Conservation (phyloP, 2,113 vertebrate genomes). For the Xiphophorus couchianus region DNA sequence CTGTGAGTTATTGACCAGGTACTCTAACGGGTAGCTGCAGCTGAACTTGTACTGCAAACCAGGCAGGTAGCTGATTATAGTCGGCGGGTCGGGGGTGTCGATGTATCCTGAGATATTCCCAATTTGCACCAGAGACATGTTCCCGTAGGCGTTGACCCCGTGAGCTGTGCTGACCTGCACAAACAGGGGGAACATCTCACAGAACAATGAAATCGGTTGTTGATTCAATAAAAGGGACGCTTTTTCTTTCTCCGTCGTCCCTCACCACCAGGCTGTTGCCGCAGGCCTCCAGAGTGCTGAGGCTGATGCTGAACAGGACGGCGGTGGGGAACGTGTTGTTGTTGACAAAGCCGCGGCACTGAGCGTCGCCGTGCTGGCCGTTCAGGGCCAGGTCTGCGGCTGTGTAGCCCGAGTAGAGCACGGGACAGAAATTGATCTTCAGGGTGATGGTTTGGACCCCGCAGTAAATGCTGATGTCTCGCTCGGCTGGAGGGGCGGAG, state of each 20-base stretch:
- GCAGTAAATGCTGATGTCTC: constrained; percentile 94
- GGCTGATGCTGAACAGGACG: constrained; percentile 94
- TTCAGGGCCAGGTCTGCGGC: constrained; percentile 92
- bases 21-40: constrained; percentile 96
- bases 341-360: constrained; percentile 94
- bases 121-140: constrained; percentile 92
- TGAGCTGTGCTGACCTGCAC: constrained; percentile 89
- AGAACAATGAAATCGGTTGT: constrained; percentile 19
- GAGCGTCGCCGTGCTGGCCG: constrained; percentile 88
- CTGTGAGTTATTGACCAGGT: constrained; percentile 97
- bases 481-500: constrained; percentile 82
- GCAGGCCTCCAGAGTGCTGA: constrained; percentile 94
- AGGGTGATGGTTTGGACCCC: constrained; percentile 95
- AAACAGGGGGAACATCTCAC: constrained; percentile 31
- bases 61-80: constrained; percentile 96
- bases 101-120: constrained; percentile 96
- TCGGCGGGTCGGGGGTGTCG: constrained; percentile 93
- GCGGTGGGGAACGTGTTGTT: constrained; percentile 97
- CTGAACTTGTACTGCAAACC: constrained; percentile 97
- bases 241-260: constrained; percentile 3
- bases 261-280: constrained; percentile 93
- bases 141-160: constrained; percentile 89
- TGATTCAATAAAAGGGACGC: constrained; percentile 13
- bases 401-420: constrained; percentile 95
- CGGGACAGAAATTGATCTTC: constrained; percentile 98